Evolutionary conservation across 2,797 vertebrate species (phyloP).

Genomic region (Mus spretus): DNA sequence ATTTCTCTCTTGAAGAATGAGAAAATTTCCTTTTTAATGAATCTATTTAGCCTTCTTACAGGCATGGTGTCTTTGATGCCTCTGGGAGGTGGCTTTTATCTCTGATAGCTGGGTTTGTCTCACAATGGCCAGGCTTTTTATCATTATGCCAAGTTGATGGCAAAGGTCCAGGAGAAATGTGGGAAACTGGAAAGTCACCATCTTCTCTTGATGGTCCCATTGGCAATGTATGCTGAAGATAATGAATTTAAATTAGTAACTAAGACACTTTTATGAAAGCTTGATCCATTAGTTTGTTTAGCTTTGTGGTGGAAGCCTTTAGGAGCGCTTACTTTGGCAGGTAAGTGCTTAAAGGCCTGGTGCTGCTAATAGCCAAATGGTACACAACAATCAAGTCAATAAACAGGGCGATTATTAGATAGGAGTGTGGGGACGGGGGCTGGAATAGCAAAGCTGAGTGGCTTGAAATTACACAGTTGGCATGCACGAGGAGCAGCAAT

Average conservation of each 20-base stretch:
- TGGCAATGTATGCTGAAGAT: neutral
- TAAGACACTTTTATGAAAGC: conserved; percentile 52
- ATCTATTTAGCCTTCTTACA: neutral
- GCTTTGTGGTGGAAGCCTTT: conserved; percentile 48
- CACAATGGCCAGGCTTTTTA: neutral
- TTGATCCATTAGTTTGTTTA: conserved; percentile 54
- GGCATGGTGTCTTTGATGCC: neutral
- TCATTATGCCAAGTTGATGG: neutral
- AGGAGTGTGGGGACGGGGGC: neutral
- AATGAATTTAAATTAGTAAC: conserved; percentile 64
- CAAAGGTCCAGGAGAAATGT: neutral
- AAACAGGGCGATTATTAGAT: conserved; percentile 55
- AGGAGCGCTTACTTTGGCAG: neutral
- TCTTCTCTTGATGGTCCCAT: conserved; percentile 5
- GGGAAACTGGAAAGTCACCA: conserved; percentile 5
- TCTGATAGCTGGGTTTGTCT: neutral
- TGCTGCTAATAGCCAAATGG: conserved; percentile 53
- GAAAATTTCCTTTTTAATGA: neutral
- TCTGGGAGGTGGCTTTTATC: neutral
- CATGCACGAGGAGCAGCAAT: neutral
- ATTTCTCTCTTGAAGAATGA: conserved; percentile 39
- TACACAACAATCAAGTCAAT: conserved; percentile 44
- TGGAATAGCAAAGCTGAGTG: conserved; percentile 24
- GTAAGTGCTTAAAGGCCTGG: conserved; percentile 15
- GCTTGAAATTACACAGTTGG: conserved; percentile 51